Evolutionary conservation across 1,140 invertebrate genomes (phyloP).

Genomic region (Heliconius hermathena): DNA sequence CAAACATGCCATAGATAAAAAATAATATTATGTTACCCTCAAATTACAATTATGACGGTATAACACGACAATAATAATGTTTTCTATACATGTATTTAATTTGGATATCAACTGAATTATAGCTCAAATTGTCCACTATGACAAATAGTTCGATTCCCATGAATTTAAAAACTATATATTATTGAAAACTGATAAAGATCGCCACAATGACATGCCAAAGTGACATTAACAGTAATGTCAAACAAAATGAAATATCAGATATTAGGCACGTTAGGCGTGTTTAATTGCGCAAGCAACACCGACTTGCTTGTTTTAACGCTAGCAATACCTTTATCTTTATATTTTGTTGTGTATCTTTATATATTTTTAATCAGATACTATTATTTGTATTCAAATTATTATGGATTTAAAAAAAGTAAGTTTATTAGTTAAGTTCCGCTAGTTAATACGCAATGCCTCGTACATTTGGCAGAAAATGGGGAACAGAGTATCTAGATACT

Average conservation of each 20-base stretch:
- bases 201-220: conserved; percentile 71
- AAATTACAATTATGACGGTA: conserved; percentile 4
- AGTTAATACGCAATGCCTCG: too few relatives aligned
- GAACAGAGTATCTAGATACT: too few relatives aligned
- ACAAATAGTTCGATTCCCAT: conserved; percentile 56
- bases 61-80: conserved; percentile 13
- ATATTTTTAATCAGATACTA: neutral
- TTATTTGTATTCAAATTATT: too few relatives aligned
- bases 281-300: conserved; percentile 66
- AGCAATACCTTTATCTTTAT: conserved; percentile 29
- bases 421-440: too few relatives aligned
- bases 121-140: conserved; percentile 38
- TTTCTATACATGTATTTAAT: neutral
- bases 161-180: conserved; percentile 67
- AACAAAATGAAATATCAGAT: conserved; percentile 71
- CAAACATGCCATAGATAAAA: conserved; percentile 6
- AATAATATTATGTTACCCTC: conserved; percentile 4
- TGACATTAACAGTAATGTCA: conserved; percentile 74
- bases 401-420: too few relatives aligned
- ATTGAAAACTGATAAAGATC: conserved; percentile 71
- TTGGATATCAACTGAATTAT: conserved; percentile 12
- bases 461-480: too few relatives aligned
- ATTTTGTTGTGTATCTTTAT: neutral
- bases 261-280: conserved; percentile 61
- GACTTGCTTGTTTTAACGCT: conserved; percentile 36